Percentiles rank a stretch among this genome's conserved stretches.
These are phyloP conservation scores for Patagioenas fasciata DNA, from an alignment of 2,113 vertebrate genomes.

Conservation along the genomic window DNA sequence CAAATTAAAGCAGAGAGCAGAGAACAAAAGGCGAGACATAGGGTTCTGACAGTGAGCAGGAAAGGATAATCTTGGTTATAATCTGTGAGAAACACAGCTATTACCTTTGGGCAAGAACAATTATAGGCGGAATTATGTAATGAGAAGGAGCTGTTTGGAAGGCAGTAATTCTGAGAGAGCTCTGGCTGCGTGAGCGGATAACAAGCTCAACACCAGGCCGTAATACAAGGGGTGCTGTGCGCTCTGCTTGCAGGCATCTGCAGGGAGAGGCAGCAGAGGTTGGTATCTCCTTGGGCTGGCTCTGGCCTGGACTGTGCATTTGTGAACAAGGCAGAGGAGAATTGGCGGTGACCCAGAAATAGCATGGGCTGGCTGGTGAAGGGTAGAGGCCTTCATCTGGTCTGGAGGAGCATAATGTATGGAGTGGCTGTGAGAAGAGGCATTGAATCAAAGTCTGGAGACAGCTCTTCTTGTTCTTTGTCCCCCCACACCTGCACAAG, in stretches of 20 bases:
- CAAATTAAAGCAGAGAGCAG: slow-evolving; percentile 35
- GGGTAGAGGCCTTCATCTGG: background rate
- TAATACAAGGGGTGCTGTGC: background rate
- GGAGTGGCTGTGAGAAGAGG: background rate
- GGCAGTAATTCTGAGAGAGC: background rate
- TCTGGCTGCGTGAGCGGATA: background rate
- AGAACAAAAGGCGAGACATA: background rate
- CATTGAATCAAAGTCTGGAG: background rate
- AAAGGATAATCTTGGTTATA: slow-evolving; percentile 63
- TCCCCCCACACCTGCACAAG: background rate
- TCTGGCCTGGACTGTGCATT: fast-evolving
- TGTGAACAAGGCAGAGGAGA: background rate
- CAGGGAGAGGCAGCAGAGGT: background rate
- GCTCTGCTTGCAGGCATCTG: fast-evolving
- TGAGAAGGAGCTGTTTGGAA: slow-evolving; percentile 43
- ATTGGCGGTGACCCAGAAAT: background rate
- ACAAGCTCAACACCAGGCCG: background rate
- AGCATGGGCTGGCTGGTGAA: background rate
- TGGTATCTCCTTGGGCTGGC: background rate
- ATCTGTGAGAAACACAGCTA: slow-evolving; percentile 61
- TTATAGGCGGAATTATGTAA: slow-evolving; percentile 70
- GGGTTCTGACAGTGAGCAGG: slow-evolving; percentile 30
- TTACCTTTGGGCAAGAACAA: slow-evolving; percentile 74
- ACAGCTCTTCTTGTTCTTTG: background rate
- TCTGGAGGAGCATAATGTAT: background rate